phyloP scores from a whole-genome alignment of 2,113 vertebrate genomes.

The Xiphias gladius region DNA sequence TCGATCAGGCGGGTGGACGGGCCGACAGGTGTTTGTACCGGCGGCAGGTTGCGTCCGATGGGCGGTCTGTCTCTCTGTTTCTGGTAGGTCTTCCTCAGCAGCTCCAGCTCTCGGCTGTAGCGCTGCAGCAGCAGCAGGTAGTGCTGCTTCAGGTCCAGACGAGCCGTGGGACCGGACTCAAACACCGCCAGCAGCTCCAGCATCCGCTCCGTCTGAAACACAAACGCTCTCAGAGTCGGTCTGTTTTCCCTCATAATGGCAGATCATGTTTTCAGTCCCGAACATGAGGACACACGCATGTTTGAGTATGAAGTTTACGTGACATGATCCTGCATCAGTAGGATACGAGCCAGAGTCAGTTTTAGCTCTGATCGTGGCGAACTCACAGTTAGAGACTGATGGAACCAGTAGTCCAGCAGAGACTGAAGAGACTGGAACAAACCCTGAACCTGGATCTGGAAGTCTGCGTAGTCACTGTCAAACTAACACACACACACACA shows the following conservation, averaged over 20 bases:
- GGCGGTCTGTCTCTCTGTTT: slow-evolving; percentile 85
- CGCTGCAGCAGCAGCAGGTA: slow-evolving; percentile 82
- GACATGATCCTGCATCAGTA: too few relatives aligned
- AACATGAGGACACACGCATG: too few relatives aligned
- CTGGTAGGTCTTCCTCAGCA: slow-evolving; percentile 84
- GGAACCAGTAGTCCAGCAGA: slow-evolving; percentile 87
- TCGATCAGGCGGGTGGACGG: not conserved
- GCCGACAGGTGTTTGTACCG: slow-evolving; percentile 73
- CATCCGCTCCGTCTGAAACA: slow-evolving; percentile 85
- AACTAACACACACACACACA: slow-evolving; percentile 80
- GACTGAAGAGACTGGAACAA: slow-evolving; percentile 84
- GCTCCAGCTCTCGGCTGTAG: slow-evolving; percentile 85
- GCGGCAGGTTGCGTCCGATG: slow-evolving; percentile 83
- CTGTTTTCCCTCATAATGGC: too few relatives aligned
- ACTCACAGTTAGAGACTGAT: slow-evolving; percentile 84
- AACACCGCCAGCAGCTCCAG: slow-evolving; percentile 84
- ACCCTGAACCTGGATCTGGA: slow-evolving; percentile 84
- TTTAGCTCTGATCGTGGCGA: not conserved
- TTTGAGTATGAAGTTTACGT: not conserved
- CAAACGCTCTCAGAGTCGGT: not conserved
- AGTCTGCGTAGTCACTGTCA: slow-evolving; percentile 88
- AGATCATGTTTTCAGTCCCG: too few relatives aligned
- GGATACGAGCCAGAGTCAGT: too few relatives aligned
- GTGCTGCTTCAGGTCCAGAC: slow-evolving; percentile 83
- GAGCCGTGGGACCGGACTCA: slow-evolving; percentile 76